Evolutionary conservation across 1,140 invertebrate genomes (phyloP), one percentile per base, ranked within the genome.

Genomic region (Galleria mellonella): DNA sequence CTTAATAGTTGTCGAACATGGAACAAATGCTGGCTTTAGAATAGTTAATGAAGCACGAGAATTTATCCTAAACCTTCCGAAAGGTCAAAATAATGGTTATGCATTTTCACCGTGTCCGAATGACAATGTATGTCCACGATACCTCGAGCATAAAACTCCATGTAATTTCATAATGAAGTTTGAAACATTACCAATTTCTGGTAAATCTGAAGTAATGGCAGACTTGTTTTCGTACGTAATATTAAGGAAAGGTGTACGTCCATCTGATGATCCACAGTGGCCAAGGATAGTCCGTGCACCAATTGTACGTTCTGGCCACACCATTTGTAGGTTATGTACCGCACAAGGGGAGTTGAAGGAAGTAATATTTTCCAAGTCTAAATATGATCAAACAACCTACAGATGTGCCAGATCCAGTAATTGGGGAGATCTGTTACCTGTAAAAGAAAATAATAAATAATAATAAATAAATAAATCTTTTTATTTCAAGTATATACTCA

Each of bases 41-140:
- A 87, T 93, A 69, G 83, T 94, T 0, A 93, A 91, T 48, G 94
- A 95, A 88, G 92, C 91, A 0, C 83, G 94, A 63, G 91, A 93
- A 60, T 94, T 91, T 69, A 83, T 96, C 43, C 70, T 94, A 13
- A 83, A 89, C 60, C 46, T 87, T 0, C 60, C 73, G 12, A 47
- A 76, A 46, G 55, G 73, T 13, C 43, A 77, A 4, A 65, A 70
- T 15, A 75, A 69, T 48, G 87, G 88, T 5, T 90, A 94, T 62
- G 89, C 94, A 29, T 91, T 95, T 74, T 90, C 93, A 35, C 95
- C 96, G 89, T 97, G 96, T 83, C 92, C 95, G 0, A 94, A 97
- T 71, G 92, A 96, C 50, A 67, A 79, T 8, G 45, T 71, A 0
- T 98, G 96, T 82, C 96, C 96, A 0, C 85, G 90, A 47, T 89